These are phyloP conservation scores for Oreotragus oreotragus DNA, from an alignment of 2,113 vertebrate species.

Conservation along the genomic window DNA sequence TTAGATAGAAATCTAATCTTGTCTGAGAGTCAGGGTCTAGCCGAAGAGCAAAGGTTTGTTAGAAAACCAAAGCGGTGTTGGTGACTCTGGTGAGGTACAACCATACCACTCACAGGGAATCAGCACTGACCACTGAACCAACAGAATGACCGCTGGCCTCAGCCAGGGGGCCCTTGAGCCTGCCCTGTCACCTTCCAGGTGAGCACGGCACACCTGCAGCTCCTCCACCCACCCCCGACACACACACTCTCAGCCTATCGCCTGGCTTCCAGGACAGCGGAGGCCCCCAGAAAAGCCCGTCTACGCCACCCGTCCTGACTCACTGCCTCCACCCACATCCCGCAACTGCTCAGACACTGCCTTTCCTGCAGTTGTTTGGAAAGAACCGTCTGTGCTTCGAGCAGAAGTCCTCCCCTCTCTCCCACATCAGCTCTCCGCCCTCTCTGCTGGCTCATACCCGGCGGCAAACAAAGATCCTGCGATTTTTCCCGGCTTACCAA, in stretches of 20 bases:
- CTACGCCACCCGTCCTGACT: background rate
- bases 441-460: background rate
- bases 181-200: background rate
- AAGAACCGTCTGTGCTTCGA: background rate
- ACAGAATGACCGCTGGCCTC: background rate
- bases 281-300: background rate
- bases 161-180: background rate
- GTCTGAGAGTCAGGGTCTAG: background rate
- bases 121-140: background rate
- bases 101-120: background rate
- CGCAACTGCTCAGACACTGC: background rate
- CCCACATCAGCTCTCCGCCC: background rate
- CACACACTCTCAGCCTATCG: background rate
- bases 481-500: background rate
- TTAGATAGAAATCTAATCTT: slow-evolving; percentile 59
- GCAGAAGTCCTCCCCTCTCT: background rate
- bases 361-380: background rate
- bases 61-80: background rate
- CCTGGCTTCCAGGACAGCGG: background rate
- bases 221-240: background rate
- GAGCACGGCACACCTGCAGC: background rate
- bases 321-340: background rate
- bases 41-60: background rate
- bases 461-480: background rate
- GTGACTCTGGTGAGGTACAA: background rate